A percentile compares a stretch with the other conserved stretches of the same genome.
These are phyloP conservation scores for Psittacula echo DNA, from an alignment of 2,797 vertebrate genomes.

Conservation along the genomic window DNA sequence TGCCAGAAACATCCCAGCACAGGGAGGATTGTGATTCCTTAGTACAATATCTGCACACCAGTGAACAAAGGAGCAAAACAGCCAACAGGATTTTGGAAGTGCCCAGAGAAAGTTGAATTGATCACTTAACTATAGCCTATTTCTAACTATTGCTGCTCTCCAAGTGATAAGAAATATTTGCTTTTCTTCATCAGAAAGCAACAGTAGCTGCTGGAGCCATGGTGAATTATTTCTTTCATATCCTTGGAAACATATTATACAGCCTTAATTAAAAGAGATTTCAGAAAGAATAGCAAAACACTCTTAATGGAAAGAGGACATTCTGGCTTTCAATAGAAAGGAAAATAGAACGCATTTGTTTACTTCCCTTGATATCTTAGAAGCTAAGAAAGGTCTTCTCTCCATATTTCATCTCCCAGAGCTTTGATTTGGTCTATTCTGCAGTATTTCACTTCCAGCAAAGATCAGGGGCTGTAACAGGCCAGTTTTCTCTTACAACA, in stretches of 20 bases:
- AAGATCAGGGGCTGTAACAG: neutral
- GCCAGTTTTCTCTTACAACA: neutral
- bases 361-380: slow-evolving; percentile 10
- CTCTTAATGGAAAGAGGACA: slow-evolving; percentile 21
- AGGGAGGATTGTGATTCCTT: neutral
- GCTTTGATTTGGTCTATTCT: neutral
- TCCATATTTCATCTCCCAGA: neutral
- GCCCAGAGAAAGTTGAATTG: neutral
- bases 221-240: slow-evolving; percentile 55
- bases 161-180: slow-evolving; percentile 30
- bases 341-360: slow-evolving; percentile 22
- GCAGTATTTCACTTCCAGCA: neutral
- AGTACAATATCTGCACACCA: neutral
- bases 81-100: neutral
- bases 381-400: neutral
- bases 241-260: slow-evolving; percentile 53
- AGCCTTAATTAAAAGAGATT: slow-evolving; percentile 60
- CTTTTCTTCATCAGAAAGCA: slow-evolving; percentile 33
- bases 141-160: slow-evolving; percentile 5
- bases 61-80: neutral
- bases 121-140: neutral
- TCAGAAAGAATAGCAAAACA: slow-evolving; percentile 46
- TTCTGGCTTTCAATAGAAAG: slow-evolving; percentile 25
- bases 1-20: neutral
- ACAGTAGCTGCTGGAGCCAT: slow-evolving; percentile 1